A percentile compares a stretch with the other conserved stretches of the same genome.
Conservation (phyloP, 2,888 invertebrate genomes). For the Epiperipatus broadwayi region DNA sequence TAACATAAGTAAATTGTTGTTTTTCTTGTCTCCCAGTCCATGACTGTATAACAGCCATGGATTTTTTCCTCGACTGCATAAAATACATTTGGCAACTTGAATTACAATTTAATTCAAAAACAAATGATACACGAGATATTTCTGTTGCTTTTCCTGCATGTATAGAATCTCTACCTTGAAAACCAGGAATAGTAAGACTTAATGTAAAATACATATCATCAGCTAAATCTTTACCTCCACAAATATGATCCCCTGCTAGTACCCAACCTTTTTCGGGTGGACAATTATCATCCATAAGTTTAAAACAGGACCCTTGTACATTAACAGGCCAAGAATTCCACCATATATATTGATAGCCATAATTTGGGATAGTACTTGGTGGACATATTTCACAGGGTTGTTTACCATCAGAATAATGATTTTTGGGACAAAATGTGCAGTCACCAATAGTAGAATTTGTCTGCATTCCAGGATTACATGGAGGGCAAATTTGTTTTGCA, state of each 20-base stretch:
- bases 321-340: slow-evolving; percentile 35
- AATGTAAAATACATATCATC: slow-evolving; percentile 34
- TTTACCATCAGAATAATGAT: slow-evolving; percentile 31
- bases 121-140: slow-evolving; percentile 33
- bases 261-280: slow-evolving; percentile 33
- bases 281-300: too few species aligned
- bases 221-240: slow-evolving; percentile 32
- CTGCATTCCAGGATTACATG: slow-evolving; percentile 38
- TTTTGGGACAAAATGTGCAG: slow-evolving; percentile 34
- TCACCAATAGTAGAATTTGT: slow-evolving; percentile 24
- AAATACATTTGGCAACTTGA: slow-evolving; percentile 36
- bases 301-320: too few species aligned
- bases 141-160: slow-evolving; percentile 27
- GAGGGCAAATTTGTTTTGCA: slow-evolving; percentile 28
- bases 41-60: slow-evolving; percentile 28
- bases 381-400: slow-evolving; percentile 30
- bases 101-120: slow-evolving; percentile 35
- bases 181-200: slow-evolving; percentile 31
- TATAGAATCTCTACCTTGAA: slow-evolving; percentile 27
- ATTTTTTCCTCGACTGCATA: slow-evolving; percentile 29
- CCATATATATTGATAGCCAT: slow-evolving; percentile 31
- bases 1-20: slow-evolving; percentile 25
- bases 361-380: slow-evolving; percentile 34
- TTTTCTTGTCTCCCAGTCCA: slow-evolving; percentile 28
- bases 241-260: slow-evolving; percentile 32